phyloP scores from a whole-genome alignment of 2,888 invertebrate species.

The Coronaproctus castanopsis region DNA sequence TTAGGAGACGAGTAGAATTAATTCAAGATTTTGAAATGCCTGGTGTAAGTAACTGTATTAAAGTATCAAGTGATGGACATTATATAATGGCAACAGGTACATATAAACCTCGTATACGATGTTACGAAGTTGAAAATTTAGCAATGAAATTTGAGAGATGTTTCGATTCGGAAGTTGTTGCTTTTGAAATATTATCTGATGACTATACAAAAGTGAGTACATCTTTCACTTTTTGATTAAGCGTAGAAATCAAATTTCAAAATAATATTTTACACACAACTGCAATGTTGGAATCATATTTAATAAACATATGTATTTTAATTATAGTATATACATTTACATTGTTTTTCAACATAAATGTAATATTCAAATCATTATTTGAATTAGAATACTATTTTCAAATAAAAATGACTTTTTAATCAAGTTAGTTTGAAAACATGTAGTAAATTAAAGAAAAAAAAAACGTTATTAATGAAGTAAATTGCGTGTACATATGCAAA shows the following conservation, averaged over 20 bases:
- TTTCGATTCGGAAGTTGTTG: slow-evolving; percentile 89
- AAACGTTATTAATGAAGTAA: too few relatives aligned
- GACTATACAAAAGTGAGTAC: slow-evolving; percentile 78
- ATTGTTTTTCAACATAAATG: too few relatives aligned
- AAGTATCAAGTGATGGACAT: slow-evolving; percentile 73
- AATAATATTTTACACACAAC: neutral
- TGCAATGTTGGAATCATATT: neutral
- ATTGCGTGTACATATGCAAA: too few relatives aligned
- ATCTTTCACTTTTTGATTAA: too few relatives aligned
- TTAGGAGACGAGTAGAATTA: slow-evolving; percentile 76
- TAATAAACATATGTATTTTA: neutral
- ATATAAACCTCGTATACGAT: slow-evolving; percentile 89
- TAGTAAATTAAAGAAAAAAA: too few relatives aligned
- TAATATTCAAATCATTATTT: too few relatives aligned
- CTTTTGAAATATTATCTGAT: slow-evolving; percentile 77
- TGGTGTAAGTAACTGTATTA: slow-evolving; percentile 63
- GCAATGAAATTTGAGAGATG: slow-evolving; percentile 96
- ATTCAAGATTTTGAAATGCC: slow-evolving; percentile 99
- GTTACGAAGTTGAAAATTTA: slow-evolving; percentile 87
- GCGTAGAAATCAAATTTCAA: too few relatives aligned
- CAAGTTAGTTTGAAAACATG: too few relatives aligned
- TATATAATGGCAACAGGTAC: slow-evolving; percentile 81
- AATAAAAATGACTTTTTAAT: too few relatives aligned
- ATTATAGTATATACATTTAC: too few relatives aligned
- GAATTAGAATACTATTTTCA: too few relatives aligned